Evolutionary conservation across 2,797 vertebrate species (phyloP).

Genomic region (Catharus ustulatus): DNA sequence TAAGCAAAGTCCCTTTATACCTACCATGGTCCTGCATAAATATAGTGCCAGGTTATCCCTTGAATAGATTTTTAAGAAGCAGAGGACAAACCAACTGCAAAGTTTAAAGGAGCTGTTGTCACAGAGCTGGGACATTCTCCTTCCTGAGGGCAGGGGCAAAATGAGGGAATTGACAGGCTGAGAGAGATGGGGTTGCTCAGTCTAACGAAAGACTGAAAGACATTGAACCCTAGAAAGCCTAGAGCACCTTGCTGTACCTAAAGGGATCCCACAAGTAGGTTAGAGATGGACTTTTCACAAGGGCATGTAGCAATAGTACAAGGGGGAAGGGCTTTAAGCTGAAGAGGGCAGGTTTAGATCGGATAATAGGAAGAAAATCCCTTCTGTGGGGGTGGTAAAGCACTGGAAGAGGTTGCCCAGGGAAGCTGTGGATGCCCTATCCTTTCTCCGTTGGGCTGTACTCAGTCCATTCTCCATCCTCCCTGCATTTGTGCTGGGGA

Average conservation of each 20-base stretch:
- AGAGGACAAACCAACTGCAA: neutral
- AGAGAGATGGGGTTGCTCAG: neutral
- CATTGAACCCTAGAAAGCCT: neutral
- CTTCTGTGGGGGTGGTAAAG: neutral
- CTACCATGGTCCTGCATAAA: neutral
- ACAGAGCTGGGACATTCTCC: neutral
- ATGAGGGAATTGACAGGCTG: neutral
- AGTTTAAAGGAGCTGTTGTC: neutral
- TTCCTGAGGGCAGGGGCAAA: neutral
- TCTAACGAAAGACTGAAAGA: neutral
- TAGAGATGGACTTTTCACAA: neutral
- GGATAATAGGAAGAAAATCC: neutral
- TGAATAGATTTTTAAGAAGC: neutral
- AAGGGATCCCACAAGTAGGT: neutral
- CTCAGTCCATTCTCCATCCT: neutral
- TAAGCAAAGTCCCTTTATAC: neutral
- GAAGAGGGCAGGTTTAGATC: neutral
- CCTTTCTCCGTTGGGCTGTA: neutral
- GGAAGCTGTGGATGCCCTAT: neutral
- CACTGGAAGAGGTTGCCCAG: neutral
- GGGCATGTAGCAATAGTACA: too few species aligned
- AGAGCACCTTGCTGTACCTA: neutral
- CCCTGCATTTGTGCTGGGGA: accelerated
- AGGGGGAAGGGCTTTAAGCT: neutral
- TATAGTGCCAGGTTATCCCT: neutral